Evolutionary conservation across 2,888 invertebrate genomes (phyloP), one percentile per base, ranked within the genome.

Genomic region (Noctua fimbriata): DNA sequence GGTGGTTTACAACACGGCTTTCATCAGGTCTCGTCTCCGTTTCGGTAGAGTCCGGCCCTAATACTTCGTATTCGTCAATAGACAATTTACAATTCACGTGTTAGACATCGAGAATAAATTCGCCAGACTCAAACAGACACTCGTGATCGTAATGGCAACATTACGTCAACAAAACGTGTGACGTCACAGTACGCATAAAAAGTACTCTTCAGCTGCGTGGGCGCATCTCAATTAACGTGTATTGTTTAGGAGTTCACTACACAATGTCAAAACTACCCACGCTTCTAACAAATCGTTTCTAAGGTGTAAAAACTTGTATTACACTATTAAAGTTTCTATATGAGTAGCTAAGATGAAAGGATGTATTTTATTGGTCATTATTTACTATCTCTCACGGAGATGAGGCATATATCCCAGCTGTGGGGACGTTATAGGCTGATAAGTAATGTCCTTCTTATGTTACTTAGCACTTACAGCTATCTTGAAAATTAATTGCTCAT

Each of bases 201-300:
- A 82, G 69, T 60, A 52, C 41, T 77, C 58, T 77, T 63, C 47
- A 71, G 28, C n/a, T 65, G 78, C 82, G 84, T 85, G 84, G 82
- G 84, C 47, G 60, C 78, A 78, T 66, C 65, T 36, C 66, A 78
- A 80, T 70, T 74, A 77, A 47, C 76, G 76, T 70, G 69, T 81
- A 69, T 49, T 81, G 52, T 77, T 70, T 66, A 66, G 24, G 65
- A 41, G 81, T 72, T 73, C 10, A 47, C 67, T 55, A 72, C 65
- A 72, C 72, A 84, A 67, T 74, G 67, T 36, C 44, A 55, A 78
- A 77, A 75, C 78, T 69, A 85, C 74, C 73, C 74, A 72, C 65
- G 32, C 52, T 66, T 36, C 9, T 24, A 52, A 67, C 60, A 78
- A 65, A 77, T 80, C 10, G 7, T 9, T 65, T 52, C 24, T 47